Base-by-base conservation (phyloP, 1,140 invertebrate species). In the Riptortus pedestris region DNA sequence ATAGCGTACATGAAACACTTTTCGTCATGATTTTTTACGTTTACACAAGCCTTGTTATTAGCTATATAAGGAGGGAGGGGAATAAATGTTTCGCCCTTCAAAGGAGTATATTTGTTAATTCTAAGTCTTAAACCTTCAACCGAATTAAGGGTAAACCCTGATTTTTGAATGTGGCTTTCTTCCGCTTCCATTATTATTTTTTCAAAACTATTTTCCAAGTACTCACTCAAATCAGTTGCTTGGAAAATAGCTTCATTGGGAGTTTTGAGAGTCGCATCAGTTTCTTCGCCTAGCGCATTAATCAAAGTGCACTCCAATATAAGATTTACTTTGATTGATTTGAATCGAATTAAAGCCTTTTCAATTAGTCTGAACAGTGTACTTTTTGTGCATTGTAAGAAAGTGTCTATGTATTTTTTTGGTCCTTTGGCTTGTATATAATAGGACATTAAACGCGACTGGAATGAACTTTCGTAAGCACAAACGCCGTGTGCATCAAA, bases 1-100 rank as follows among this genome's bases (percentile, higher is more conserved):
- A 58, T 26, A 22, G 55, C 28, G 22, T 12, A 58, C 22, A 58
- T 58, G 22, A 58, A 28, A 58, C 22, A 58, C 28, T 58, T 58
- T 16, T 61, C 27, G 20, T 29, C 22, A 38, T n/a, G n/a, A n/a
- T n/a, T n/a, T 29, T 43, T 31, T 61, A 43, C 18, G 29, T 38
- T 38, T 61, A 61, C 20, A 43, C 60, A 18, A 18, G 18, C n/a
- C n/a, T n/a, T n/a, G n/a, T n/a, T n/a, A n/a, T n/a, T n/a, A n/a
- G n/a, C n/a, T n/a, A n/a, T n/a, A 43, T 12, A 4, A 12, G 9
- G 27, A 22, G 20, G 43, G 27, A 22, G 29, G n/a, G 11, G 2
- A 24, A n/a, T n/a, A n/a, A n/a, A n/a, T n/a, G n/a, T n/a, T n/a
- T n/a, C n/a, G n/a, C n/a, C n/a, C n/a, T n/a, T n/a, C 5, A 29